Percentiles rank a stretch among this genome's conserved stretches.
Conservation (phyloP, 2,888 invertebrate genomes). For the Ptychoptera contaminata region DNA sequence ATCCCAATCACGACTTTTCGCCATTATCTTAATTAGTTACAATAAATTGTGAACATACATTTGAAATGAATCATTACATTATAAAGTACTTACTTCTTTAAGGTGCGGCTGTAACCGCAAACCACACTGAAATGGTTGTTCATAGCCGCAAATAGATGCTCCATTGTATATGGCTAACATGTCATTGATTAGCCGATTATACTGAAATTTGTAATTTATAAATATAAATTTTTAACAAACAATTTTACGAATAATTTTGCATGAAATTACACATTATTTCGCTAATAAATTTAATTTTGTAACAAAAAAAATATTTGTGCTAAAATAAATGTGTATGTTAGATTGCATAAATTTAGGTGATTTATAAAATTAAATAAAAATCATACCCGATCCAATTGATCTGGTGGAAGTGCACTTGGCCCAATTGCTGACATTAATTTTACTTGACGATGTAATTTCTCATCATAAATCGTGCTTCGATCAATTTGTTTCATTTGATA, state of each 20-base stretch:
- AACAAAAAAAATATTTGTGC: no score
- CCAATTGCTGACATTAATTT: conserved; percentile 64
- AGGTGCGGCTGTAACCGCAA: conserved; percentile 66
- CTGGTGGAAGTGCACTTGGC: conserved; percentile 66
- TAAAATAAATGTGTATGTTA: no score
- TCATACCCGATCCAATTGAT: conserved; percentile 65
- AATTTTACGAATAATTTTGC: no score
- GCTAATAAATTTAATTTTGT: no score
- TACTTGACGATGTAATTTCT: conserved; percentile 53
- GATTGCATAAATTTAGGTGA: neutral
- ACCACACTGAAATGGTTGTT: conserved; percentile 70
- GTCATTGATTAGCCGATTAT: conserved; percentile 73
- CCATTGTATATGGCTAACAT: conserved; percentile 78
- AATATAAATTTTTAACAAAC: no score
- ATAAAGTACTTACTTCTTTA: conserved; percentile 24
- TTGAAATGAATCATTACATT: neutral
- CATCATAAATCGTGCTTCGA: conserved; percentile 48
- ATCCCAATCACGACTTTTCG: conserved; percentile 69
- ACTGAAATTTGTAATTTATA: conserved; percentile 37
- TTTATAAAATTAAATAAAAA: conserved; percentile 7
- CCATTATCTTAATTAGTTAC: conserved; percentile 44
- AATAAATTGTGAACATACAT: conserved; percentile 10
- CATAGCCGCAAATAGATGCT: conserved; percentile 69
- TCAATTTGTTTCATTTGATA: conserved; percentile 57
- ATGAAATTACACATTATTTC: no score